These are phyloP conservation scores for Loripinus fragilis DNA, from an alignment of 2,888 invertebrate species.

Conservation along the genomic window DNA sequence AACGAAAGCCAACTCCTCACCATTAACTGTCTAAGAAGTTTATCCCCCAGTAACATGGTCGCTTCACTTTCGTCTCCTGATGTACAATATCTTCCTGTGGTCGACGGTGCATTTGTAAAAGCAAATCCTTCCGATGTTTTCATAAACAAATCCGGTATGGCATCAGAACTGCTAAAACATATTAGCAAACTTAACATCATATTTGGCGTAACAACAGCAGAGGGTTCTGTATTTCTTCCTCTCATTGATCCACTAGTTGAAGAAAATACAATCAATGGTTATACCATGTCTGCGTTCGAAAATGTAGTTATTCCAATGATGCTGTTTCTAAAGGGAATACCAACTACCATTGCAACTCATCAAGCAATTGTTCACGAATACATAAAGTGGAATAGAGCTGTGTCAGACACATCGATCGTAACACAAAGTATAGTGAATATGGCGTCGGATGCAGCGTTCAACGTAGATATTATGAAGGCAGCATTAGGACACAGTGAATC, in stretches of 20 bases:
- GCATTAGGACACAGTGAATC: neutral
- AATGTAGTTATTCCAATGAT: neutral
- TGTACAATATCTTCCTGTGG: no score
- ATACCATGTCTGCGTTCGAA: neutral
- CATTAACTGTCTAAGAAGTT: neutral
- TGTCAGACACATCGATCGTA: neutral
- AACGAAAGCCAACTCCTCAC: neutral
- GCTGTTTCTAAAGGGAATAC: neutral
- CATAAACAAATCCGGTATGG: neutral
- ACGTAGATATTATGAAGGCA: neutral
- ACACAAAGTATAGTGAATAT: neutral
- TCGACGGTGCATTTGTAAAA: neutral
- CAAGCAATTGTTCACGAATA: neutral
- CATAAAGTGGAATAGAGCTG: neutral
- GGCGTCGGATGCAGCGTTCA: neutral
- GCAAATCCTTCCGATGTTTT: neutral
- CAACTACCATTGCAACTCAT: neutral
- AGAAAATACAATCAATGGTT: neutral
- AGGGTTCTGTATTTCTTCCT: neutral
- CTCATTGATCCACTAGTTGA: neutral
- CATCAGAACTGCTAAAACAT: neutral
- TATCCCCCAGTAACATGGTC: no score
- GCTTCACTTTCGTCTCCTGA: no score
- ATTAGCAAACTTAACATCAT: neutral
- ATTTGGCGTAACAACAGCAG: neutral